Evolutionary conservation across 30 jellyfish, hydroid and myxozoan species (phyloP), one percentile per base, ranked within the genome.

Genomic region (Aurelia coerulea): DNA sequence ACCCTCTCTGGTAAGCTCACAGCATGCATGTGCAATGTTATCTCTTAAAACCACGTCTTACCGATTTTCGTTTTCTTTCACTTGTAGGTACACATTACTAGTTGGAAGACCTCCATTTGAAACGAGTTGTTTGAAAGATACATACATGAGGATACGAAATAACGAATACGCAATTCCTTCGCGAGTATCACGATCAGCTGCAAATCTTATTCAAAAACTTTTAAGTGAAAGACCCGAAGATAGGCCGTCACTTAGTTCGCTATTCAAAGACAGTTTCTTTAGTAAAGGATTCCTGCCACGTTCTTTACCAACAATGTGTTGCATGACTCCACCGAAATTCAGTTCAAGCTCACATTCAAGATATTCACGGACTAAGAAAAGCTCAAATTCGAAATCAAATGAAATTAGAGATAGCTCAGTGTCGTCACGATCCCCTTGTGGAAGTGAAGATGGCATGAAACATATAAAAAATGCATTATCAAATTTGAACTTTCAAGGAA

Each of bases 51-150:
- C 7, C 4, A 6, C 5, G 16, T 73, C 10, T 23, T 4, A 65
- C 7, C 0, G 3, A 17, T 23, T 16, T 32, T 6, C n/a, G 37
- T 11, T 83, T 69, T 2, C 10, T 63, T 31, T 52, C 13, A n/a
- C 42, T 70, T 79, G 16, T 73, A 94, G 99, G 99, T 94, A 94
- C 64, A 94, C 99, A 13, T 74, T 94, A 41, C 85, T 94, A 66
- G 99, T 94, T 71, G 99, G 99, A 11, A 87, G 99, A 37, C 99
- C 99, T 33, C 99, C 99, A 14, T 94, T 94, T 62, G 99, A 94
- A 69, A 94, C 99, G 53, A 94, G 97, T 66, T 94, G 99, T 68
- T 70, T 94, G 66, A 94, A 94, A 66, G 99, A 94, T 71, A 94
- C 99, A 17, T 94, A 94, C 85, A 80, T 88, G 95, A 90, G 99